Evolutionary conservation across 2,888 invertebrate genomes (phyloP), one percentile per base, ranked within the genome.

Genomic region (Pinctada fucata): DNA sequence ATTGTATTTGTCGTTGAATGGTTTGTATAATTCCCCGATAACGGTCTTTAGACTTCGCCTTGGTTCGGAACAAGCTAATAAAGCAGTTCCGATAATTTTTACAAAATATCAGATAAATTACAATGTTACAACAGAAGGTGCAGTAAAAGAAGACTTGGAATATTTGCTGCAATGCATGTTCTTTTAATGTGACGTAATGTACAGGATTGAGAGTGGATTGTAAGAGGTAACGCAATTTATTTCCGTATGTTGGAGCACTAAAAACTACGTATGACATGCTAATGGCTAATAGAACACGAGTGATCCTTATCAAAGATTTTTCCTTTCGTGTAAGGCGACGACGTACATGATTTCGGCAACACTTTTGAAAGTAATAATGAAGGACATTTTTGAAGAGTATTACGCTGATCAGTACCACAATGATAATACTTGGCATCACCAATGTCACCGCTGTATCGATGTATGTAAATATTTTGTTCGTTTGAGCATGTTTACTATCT

Each of bases 201-300:
- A 31, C 10, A n/a, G 4, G 16, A 31, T n/a, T 10, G 2, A 67
- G n/a, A 10, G 67, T 45, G 16, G 16, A 16, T 67, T 10, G 45
- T 31, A 67, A 31, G n/a, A 67, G 58, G 16, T 73, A 85, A 2
- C 85, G 82, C 6, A 88, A 66, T 80, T 86, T 88, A 74, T 86
- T 86, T n/a, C 85, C 82, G 70, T 87, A 85, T 13, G 86, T 83
- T 2, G 88, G 88, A 5, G 81, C 83, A 63, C 87, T 86, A 49
- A 88, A 80, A 47, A 88, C 70, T 5, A 87, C 84, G 81, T 84
- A 88, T 2, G 87, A 87, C 45, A 87, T 80, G 0, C 86, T 85
- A 66, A 88, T 88, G 13, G 87, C 88, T 45, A 86, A 80, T 45
- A 88, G 81, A 16, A 88, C 85, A 50, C 88, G 68, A 0, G 88